Conservation (phyloP, 1,140 invertebrate genomes). For the Daktulosphaira vitifoliae region DNA sequence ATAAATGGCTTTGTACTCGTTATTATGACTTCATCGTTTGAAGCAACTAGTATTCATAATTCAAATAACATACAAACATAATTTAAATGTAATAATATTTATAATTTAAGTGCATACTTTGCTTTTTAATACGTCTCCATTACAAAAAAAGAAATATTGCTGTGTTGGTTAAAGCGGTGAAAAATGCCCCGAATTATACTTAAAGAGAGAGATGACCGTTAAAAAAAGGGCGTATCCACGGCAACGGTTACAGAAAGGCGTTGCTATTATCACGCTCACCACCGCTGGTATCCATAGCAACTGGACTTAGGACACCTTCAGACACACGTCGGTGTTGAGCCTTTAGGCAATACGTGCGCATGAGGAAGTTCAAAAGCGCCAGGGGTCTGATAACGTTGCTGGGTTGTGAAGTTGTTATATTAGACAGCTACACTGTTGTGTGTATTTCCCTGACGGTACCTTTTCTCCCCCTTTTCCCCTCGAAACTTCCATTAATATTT, state of each 20-base stretch:
- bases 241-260: conserved; percentile 30
- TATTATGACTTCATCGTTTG: too few species aligned
- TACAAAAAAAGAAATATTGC: too few species aligned
- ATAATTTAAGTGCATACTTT: too few species aligned
- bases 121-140: too few species aligned
- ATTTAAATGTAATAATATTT: too few species aligned
- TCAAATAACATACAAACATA: too few species aligned
- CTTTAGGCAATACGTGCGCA: neutral
- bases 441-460: too few species aligned
- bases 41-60: too few species aligned
- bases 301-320: conserved; percentile 30
- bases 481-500: too few species aligned
- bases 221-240: conserved; percentile 31
- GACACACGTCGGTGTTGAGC: conserved; percentile 10
- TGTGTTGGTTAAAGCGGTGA: neutral
- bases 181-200: conserved; percentile 3
- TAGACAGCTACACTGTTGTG: neutral
- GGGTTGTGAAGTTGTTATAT: conserved; percentile 13
- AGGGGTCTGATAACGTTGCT: neutral
- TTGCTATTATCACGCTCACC: conserved; percentile 25
- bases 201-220: conserved; percentile 9
- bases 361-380: conserved; percentile 4
- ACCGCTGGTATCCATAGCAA: conserved; percentile 1
- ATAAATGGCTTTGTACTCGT: too few species aligned
- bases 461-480: too few species aligned